Evolutionary conservation across 2,797 vertebrate species (phyloP).

Genomic region (Pseudomugil tenellus): DNA sequence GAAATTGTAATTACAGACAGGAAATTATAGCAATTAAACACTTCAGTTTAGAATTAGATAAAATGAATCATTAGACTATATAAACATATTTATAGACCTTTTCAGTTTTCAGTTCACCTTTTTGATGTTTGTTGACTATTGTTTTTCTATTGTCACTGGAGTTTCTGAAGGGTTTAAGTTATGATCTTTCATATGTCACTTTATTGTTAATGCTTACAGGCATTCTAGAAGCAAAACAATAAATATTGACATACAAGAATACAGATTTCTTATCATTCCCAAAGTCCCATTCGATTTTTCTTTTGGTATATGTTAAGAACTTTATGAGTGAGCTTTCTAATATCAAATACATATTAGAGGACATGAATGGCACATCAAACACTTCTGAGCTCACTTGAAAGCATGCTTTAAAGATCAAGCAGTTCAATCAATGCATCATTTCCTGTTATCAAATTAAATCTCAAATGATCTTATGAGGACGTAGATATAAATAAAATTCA

Average conservation of each 20-base stretch:
- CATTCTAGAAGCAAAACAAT: background rate
- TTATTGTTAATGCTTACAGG: conserved; percentile 1
- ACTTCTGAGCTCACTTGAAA: no score
- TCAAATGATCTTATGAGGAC: no score
- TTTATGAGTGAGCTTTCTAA: no score
- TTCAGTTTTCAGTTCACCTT: no score
- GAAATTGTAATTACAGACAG: conserved; percentile 98
- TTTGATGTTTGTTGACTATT: conserved; percentile 63
- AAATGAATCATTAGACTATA: conserved; percentile 87
- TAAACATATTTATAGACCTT: conserved; percentile 94
- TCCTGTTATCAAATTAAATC: no score
- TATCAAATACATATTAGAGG: no score
- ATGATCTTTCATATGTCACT: conserved; percentile 17
- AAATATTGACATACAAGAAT: background rate
- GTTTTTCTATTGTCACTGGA: conserved; percentile 54
- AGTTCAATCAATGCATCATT: no score
- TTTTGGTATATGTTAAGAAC: no score
- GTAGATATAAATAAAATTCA: no score
- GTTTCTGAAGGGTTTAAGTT: conserved; percentile 52
- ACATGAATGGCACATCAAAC: no score
- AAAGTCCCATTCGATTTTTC: no score
- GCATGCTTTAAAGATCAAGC: no score
- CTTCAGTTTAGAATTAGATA: conserved; percentile 93
- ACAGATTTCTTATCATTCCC: background rate
- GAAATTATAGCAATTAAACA: conserved; percentile 95